These are phyloP conservation scores for Epirrhoe tristata DNA, from an alignment of 2,888 invertebrate genomes.

Conservation along the genomic window DNA sequence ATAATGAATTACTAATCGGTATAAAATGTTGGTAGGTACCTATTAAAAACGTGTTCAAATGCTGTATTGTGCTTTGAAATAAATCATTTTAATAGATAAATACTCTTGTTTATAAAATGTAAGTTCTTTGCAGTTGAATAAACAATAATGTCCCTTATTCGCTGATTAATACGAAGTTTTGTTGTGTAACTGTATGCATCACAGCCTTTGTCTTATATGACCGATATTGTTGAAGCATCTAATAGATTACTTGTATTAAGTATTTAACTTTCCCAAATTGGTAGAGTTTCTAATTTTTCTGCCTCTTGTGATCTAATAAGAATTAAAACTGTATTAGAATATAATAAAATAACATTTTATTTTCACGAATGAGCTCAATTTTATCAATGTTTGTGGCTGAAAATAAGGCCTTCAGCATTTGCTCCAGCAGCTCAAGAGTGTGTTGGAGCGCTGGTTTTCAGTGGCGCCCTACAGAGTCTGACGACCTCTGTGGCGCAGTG, in stretches of 20 bases:
- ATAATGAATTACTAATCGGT: not conserved
- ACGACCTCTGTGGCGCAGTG: too few relatives aligned
- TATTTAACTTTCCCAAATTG: too few relatives aligned
- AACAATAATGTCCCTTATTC: constrained; percentile 11
- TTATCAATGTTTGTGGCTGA: too few relatives aligned
- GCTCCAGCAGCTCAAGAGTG: too few relatives aligned
- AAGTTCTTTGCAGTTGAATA: constrained; percentile 10
- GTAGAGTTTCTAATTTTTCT: not conserved
- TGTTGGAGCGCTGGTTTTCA: too few relatives aligned
- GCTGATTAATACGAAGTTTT: constrained; percentile 12
- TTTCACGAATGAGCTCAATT: too few relatives aligned
- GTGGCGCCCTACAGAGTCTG: too few relatives aligned
- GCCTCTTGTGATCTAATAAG: not conserved
- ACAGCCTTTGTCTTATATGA: not conserved
- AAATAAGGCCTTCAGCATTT: too few relatives aligned
- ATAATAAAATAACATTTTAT: too few relatives aligned
- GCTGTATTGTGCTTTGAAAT: not conserved
- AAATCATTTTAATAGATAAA: constrained; percentile 1
- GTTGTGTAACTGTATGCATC: constrained; percentile 1
- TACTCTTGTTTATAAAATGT: constrained; percentile 12
- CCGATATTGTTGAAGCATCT: not conserved
- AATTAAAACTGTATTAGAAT: too few relatives aligned
- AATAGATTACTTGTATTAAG: not conserved
- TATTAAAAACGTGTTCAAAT: constrained; percentile 11
- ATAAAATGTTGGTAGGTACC: not conserved